Evolutionary conservation across 2,797 vertebrate species (phyloP), one percentile per base, ranked within the genome.

Genomic region (Sebastes hubbsi): DNA sequence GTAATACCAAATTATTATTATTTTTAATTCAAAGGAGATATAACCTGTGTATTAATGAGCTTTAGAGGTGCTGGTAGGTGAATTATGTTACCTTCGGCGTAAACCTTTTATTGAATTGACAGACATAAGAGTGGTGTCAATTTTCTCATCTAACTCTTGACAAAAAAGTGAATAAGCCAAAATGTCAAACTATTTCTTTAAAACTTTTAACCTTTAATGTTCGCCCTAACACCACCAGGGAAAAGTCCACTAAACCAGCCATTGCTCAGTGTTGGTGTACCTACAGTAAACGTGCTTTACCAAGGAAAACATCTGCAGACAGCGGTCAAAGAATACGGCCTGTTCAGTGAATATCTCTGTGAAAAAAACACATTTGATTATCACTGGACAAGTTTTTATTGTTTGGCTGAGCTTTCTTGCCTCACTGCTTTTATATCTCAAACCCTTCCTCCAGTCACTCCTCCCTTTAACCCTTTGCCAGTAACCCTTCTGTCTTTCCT

Each of bases 401-500:
- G 30, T 86, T 75, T 89, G 88, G 75, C 76, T 29, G 63, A 83
- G 76, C 77, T 86, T 88, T 85, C 81, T 78, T 88, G 71, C 67
- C 77, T 79, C 79, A 76, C 83, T 81, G 84, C 87, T 86, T 84
- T 52, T 88, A 42, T 67, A 63, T 89, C 85, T 64, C 46, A 88
- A 87, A 52, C 72, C 85, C 79, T 62, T 82, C 87, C 68, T 81
- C 42, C 27, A 85, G 87, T 86, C 76, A 70, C 79, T 73, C 77
- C 86, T 85, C 70, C 80, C 78, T 56, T 87, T 86, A 91, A 91
- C 89, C 89, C 87, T 86, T 88, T 90, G 85, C 83, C 88, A 91
- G 82, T 91, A 92, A 95, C 88, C 93, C 90, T 83, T 87, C 89
- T 92, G 85, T 92, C 89, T 94, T 80, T 90, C 93, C 91, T 91